Conservation (phyloP, 2,888 invertebrate genomes). For the Serrognathus titanus region DNA sequence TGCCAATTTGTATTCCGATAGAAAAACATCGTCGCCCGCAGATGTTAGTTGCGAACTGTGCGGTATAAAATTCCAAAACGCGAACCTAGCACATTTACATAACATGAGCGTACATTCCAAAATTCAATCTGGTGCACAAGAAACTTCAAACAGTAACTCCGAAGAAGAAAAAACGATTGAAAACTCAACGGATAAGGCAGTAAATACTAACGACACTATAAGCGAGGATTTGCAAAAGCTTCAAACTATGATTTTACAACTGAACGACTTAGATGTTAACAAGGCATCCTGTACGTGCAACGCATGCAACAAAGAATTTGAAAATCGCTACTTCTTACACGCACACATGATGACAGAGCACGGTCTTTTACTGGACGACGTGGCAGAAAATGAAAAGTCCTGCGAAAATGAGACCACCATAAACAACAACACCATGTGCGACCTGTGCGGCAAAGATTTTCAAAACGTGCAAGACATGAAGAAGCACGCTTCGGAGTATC, state of each 20-base stretch:
- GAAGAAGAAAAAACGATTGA: slow-evolving; percentile 20
- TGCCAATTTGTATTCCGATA: slow-evolving; percentile 53
- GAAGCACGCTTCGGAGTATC: slow-evolving; percentile 66
- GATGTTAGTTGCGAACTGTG: slow-evolving; percentile 53
- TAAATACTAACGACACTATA: slow-evolving; percentile 56
- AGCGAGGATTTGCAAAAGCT: slow-evolving; percentile 84
- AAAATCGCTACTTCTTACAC: slow-evolving; percentile 67
- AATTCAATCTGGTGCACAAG: slow-evolving; percentile 26
- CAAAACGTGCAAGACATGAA: slow-evolving; percentile 62
- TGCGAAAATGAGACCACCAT: slow-evolving; percentile 40
- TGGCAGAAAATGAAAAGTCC: slow-evolving; percentile 41
- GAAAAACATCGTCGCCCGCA: slow-evolving; percentile 46
- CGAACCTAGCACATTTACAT: slow-evolving; percentile 46
- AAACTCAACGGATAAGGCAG: slow-evolving; percentile 6
- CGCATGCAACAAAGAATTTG: slow-evolving; percentile 69
- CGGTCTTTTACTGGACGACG: slow-evolving; percentile 53
- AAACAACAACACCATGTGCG: slow-evolving; percentile 46
- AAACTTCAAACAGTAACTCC: slow-evolving; percentile 16
- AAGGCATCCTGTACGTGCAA: slow-evolving; percentile 56
- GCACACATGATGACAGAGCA: slow-evolving; percentile 68
- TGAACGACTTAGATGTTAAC: slow-evolving; percentile 74
- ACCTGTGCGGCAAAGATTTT: slow-evolving; percentile 48
- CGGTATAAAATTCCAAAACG: slow-evolving; percentile 53
- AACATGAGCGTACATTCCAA: slow-evolving; percentile 45
- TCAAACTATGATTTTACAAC: slow-evolving; percentile 85